Conservation (phyloP, 2,113 vertebrate species). For the Lagopus muta region DNA sequence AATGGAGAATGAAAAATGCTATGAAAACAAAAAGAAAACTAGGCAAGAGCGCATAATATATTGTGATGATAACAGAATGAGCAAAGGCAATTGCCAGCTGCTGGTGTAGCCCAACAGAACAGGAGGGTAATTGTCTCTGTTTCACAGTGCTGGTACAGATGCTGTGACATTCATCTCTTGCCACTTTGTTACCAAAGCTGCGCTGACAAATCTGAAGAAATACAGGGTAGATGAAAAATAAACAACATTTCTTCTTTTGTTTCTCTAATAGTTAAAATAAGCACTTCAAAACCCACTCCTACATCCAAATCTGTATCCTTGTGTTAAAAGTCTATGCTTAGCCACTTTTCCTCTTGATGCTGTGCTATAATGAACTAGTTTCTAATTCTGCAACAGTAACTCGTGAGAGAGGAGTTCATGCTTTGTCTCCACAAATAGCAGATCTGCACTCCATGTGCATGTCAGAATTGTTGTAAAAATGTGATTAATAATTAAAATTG, state of each 20-base stretch:
- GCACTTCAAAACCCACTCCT: background rate
- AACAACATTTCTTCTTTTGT: no score
- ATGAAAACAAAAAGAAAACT: background rate
- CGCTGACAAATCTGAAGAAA: background rate
- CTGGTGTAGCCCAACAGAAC: background rate
- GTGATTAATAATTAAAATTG: background rate
- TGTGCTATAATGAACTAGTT: background rate
- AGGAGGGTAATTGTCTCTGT: background rate
- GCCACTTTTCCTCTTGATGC: background rate
- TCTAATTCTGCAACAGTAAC: background rate
- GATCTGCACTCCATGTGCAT: background rate
- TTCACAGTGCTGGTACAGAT: background rate
- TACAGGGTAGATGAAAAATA: background rate
- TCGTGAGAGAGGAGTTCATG: background rate
- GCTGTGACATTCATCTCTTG: background rate
- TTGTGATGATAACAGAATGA: background rate
- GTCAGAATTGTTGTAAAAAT: background rate
- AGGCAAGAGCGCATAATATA: background rate
- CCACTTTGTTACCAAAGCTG: background rate
- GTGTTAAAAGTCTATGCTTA: background rate
- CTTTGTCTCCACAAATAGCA: background rate
- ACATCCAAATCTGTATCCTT: background rate
- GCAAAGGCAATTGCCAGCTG: background rate
- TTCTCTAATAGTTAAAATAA: background rate
- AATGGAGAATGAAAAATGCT: background rate